These are phyloP conservation scores for Argynnis bischoffii DNA, from an alignment of 2,888 invertebrate species.

Conservation along the genomic window DNA sequence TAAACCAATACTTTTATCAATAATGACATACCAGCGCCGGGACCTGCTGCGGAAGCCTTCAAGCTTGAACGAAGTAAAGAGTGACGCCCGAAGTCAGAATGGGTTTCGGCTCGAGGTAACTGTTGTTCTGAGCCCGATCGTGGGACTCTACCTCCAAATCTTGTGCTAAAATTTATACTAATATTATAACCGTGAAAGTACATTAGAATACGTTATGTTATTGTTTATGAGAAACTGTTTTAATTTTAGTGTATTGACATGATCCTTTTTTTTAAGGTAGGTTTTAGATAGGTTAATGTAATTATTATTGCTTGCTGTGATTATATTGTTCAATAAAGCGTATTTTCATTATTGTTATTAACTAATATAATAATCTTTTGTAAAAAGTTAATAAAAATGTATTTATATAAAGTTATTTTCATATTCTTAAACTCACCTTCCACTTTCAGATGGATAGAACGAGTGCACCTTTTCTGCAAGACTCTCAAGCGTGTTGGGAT, in stretches of 20 bases:
- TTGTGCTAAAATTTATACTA: slow-evolving; percentile 49
- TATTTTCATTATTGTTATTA: too few relatives aligned
- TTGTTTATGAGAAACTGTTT: neutral
- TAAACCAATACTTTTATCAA: too few relatives aligned
- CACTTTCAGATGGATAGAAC: slow-evolving; percentile 84
- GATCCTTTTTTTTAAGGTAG: neutral
- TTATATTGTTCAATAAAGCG: too few relatives aligned
- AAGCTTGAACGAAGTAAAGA: slow-evolving; percentile 91
- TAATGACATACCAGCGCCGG: slow-evolving; percentile 53
- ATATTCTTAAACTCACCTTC: slow-evolving; percentile 51
- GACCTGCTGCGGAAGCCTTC: slow-evolving; percentile 82
- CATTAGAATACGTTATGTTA: neutral
- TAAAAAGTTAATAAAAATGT: too few relatives aligned
- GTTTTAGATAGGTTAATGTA: too few relatives aligned
- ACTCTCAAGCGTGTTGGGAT: slow-evolving; percentile 94
- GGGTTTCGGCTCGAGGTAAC: slow-evolving; percentile 90
- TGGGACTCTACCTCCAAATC: slow-evolving; percentile 84
- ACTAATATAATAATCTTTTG: too few relatives aligned
- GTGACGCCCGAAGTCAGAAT: slow-evolving; percentile 92
- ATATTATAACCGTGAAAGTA: slow-evolving; percentile 14
- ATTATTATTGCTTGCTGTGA: too few relatives aligned
- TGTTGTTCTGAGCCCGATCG: slow-evolving; percentile 96
- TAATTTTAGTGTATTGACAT: too few relatives aligned
- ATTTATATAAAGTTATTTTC: neutral
- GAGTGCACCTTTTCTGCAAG: slow-evolving; percentile 96